Percentiles rank a stretch among this genome's conserved stretches.
These are phyloP conservation scores for Triops longicaudatus DNA, from an alignment of 1,140 invertebrate species.

Conservation along the genomic window DNA sequence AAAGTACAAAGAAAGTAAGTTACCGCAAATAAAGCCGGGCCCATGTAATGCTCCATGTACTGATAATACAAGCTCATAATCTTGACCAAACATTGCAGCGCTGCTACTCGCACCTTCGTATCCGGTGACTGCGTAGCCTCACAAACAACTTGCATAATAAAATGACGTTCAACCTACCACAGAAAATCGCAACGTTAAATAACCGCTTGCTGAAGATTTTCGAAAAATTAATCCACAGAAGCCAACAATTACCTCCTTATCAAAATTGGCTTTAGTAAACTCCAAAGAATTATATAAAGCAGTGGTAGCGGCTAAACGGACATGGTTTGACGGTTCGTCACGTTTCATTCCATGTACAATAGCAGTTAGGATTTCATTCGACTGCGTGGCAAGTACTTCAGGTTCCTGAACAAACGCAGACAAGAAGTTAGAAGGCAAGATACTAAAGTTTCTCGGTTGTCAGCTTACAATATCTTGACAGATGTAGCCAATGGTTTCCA, in stretches of 20 bases:
- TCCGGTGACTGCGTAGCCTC: conserved; percentile 62
- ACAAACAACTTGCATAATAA: conserved; percentile 99
- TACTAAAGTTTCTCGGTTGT: background rate
- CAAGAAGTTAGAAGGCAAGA: background rate
- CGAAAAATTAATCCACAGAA: too few species aligned
- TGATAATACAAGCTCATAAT: conserved; percentile 98
- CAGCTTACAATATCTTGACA: conserved; percentile 63
- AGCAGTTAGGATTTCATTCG: conserved; percentile 94
- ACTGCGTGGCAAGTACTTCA: conserved; percentile 79
- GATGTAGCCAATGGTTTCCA: conserved; percentile 92
- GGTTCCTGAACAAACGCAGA: conserved; percentile 53
- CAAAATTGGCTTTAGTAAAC: conserved; percentile 98
- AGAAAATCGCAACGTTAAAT: background rate
- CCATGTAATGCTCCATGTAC: conserved; percentile 99
- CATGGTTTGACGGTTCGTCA: conserved; percentile 70
- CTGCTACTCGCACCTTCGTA: conserved; percentile 84
- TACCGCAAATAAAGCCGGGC: conserved; percentile 89
- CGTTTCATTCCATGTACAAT: conserved; percentile 96
- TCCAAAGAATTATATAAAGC: conserved; percentile 97
- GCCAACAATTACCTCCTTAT: conserved; percentile 79
- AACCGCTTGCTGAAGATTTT: conserved; percentile 20
- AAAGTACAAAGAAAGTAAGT: conserved; percentile 33
- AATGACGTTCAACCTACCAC: conserved; percentile 77
- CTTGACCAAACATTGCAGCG: conserved; percentile 96
- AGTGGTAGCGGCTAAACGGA: conserved; percentile 87